Evolutionary conservation across 1,140 invertebrate species (phyloP), one percentile per base, ranked within the genome.

Genomic region (Zaprionus taronus): DNA sequence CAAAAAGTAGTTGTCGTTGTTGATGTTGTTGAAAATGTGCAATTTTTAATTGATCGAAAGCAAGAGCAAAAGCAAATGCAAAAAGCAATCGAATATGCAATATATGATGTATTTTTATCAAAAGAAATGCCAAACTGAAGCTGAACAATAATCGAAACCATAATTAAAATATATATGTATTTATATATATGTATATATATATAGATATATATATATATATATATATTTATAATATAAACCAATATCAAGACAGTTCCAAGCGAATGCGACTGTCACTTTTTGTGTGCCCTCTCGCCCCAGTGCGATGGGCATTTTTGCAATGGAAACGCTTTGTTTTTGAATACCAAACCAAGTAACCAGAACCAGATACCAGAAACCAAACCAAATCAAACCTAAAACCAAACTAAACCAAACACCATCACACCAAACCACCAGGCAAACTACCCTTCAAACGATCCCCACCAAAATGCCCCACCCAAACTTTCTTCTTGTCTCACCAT

Each of bases 11-110:
- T 89, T 89, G 85, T 89, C 85, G 85, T 89, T 89, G 85, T 89
- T 89, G 85, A 89, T 89, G 85, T 89, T 89, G 85, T 89, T 89
- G 85, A 89, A 89, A 89, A 89, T 89, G 81, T 89, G 85, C 85
- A 89, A 89, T 90, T 89, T 64, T 89, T 77, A 80, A 86, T 86
- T 86, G 81, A 84, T 90, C 73, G 75, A 89, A 89, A 72, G 87
- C 85, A 82, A 62, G 2, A 49, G 47, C 47, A 51, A 51, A 51
- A 5, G 20, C 11, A 51, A 51, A 51, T 49, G 47, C 47, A 79
- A 71, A 49, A 70, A 63, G 20, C 57, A 63, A 62, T 12, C 49
- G 57, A 61, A 53, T 51, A 51, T 51, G 47, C 47, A 49, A 74
- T 74, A 78, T 69, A 60, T 74, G 47, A 64, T 60, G 65, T 79